Base-by-base conservation (phyloP, 2,888 invertebrate genomes). In the Phalangium opilio region DNA sequence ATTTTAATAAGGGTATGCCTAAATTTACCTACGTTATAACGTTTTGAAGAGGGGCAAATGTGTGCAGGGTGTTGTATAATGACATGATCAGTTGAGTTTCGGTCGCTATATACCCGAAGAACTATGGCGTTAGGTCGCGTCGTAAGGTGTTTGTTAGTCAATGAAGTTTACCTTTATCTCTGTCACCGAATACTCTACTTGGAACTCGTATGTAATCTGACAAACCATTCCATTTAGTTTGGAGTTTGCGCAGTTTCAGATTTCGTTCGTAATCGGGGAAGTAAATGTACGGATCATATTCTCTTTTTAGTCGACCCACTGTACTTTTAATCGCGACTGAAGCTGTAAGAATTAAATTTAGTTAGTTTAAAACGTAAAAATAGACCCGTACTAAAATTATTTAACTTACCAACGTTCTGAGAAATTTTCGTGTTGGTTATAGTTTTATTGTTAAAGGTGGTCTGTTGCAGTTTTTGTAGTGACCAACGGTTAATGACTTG, bases 21-120 rank as follows among this genome's bases (percentile, higher is more conserved):
- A 11, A 18, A 40, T 5, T 11, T 42, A 43, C 51, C 49, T 39
- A 52, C 52, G 45, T 48, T 7, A 52, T 38, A 3, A 48, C 45
- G 34, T 52, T 52, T 15, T 48, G 48, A 12, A 48, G 12, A 0
- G 52, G 50, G 2, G 52, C 52, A 43, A 52, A 48, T 36, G 47
- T 52, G 35, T 52, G 50, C n/a, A 45, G 50, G 10, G 45, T 34
- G 10, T 52, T 45, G 41, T 52, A 52, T 27, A 49, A 50, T 49
- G 38, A 45, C 38, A 21, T 44, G 36, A 35, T 51, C 49, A 14
- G 17, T 49, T 51, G 21, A 41, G 20, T 19, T 10, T 41, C 27
- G n/a, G 27, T 20, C 44, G 41, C 17, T 1, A 36, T 15, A 17
- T 11, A 44, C 8, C 17, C 5, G 8, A 44, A 41, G 14, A 12